phyloP scores from a whole-genome alignment of 37 sponge, comb jelly and placozoan species.

The Cladorhizidae sp. region DNA sequence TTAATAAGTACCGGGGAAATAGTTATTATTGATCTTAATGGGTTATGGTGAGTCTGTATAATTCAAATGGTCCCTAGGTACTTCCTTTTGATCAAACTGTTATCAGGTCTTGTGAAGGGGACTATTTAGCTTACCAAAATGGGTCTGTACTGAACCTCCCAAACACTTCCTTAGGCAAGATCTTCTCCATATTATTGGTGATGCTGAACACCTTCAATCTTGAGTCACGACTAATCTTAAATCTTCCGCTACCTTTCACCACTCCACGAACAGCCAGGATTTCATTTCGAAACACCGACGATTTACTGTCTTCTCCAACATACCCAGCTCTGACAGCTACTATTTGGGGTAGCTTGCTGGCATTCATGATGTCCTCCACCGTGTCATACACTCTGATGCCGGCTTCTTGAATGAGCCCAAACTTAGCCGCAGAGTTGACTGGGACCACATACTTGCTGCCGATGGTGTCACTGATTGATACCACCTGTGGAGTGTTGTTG shows the following conservation, averaged over 20 bases:
- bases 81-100: too few species aligned
- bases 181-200: constrained; percentile 9
- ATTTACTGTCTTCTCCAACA: background rate
- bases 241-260: background rate
- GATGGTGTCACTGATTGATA: background rate
- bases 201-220: constrained; percentile 28
- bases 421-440: constrained; percentile 30
- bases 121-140: background rate
- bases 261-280: constrained; percentile 7
- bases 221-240: background rate
- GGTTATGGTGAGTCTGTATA: too few species aligned
- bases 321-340: background rate
- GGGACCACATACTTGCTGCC: constrained; percentile 16
- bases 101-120: too few species aligned
- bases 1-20: too few species aligned
- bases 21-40: too few species aligned
- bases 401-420: constrained; percentile 5
- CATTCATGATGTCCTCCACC: constrained; percentile 19
- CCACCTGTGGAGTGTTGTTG: constrained; percentile 1
- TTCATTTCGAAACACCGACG: constrained; percentile 7
- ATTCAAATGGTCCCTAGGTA: too few species aligned
- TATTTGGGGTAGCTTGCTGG: constrained; percentile 13
- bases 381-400: background rate
- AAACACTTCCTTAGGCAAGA: constrained; percentile 10
- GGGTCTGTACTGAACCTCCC: constrained; percentile 48